These are phyloP conservation scores for Oconnorella tubifera DNA, from an alignment of 2,888 invertebrate genomes.

Conservation along the genomic window DNA sequence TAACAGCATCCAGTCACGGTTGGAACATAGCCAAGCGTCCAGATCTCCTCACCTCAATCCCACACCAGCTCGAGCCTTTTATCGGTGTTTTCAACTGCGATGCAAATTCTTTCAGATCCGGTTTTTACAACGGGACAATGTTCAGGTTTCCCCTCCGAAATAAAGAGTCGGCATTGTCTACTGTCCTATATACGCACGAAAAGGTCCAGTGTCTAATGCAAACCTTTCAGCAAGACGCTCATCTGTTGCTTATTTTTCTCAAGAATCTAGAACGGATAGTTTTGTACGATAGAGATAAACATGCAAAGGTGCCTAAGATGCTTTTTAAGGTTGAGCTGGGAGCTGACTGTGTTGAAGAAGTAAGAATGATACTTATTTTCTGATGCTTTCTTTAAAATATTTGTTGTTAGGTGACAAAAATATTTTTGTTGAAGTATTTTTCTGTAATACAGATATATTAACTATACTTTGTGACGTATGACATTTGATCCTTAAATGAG, in stretches of 20 bases:
- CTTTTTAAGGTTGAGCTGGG: conserved; percentile 31
- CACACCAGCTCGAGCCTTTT: conserved; percentile 45
- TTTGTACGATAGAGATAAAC: conserved; percentile 34
- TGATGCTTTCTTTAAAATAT: too few species aligned
- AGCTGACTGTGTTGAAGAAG: conserved; percentile 31
- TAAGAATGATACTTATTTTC: too few species aligned
- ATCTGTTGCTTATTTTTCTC: conserved; percentile 45
- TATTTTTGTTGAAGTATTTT: background rate
- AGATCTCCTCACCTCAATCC: conserved; percentile 19
- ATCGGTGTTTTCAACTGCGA: conserved; percentile 40
- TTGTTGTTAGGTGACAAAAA: background rate
- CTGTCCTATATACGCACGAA: conserved; percentile 29
- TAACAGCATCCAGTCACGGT: conserved; percentile 29
- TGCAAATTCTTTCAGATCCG: conserved; percentile 18
- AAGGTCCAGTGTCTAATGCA: conserved; percentile 23
- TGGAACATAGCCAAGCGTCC: conserved; percentile 26
- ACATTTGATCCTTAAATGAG: too few species aligned
- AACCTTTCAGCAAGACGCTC: conserved; percentile 40
- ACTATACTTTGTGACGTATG: too few species aligned
- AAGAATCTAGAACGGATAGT: conserved; percentile 42
- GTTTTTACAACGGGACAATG: conserved; percentile 43
- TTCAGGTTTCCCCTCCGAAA: conserved; percentile 50
- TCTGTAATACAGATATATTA: background rate
- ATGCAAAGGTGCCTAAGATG: conserved; percentile 18
- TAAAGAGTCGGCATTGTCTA: conserved; percentile 28